Conservation (phyloP, 2,888 invertebrate genomes). For the Cephonodes hylas region DNA sequence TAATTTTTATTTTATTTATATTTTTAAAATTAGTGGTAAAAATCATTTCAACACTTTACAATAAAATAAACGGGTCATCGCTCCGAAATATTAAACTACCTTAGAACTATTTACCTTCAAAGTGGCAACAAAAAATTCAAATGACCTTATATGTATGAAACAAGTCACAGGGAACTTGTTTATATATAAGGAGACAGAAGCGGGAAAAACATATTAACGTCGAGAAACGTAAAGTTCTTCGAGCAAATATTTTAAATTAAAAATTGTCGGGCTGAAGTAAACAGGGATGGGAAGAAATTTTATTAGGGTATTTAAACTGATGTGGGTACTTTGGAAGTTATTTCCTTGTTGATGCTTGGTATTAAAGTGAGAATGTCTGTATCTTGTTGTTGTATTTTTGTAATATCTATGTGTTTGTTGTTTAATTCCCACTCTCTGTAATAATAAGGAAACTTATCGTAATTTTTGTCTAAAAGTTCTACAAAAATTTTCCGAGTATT, state of each 20-base stretch:
- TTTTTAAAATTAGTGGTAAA: background rate
- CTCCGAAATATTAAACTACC: background rate
- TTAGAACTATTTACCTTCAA: background rate
- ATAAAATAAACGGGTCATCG: too few relatives aligned
- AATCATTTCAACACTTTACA: too few relatives aligned
- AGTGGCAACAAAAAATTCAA: background rate
- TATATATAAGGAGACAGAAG: background rate
- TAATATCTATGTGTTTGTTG: too few relatives aligned
- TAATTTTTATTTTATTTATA: too few relatives aligned
- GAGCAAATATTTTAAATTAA: constrained; percentile 34
- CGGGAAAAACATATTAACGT: constrained; percentile 12
- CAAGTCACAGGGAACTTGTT: background rate
- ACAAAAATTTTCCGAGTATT: too few relatives aligned
- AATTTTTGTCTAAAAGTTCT: too few relatives aligned
- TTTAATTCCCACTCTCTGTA: too few relatives aligned
- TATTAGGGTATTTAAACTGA: constrained; percentile 1
- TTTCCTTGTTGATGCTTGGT: background rate
- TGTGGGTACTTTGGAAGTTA: background rate
- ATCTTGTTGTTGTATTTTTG: too few relatives aligned
- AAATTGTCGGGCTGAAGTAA: constrained; percentile 20
- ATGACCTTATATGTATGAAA: background rate
- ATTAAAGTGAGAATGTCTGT: too few relatives aligned
- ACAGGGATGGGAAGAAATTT: constrained; percentile 10
- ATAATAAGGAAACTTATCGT: too few relatives aligned
- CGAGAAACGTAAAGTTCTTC: constrained; percentile 22